Base-by-base conservation (phyloP, 2,888 invertebrate species). In the Leptinotarsa juncta region DNA sequence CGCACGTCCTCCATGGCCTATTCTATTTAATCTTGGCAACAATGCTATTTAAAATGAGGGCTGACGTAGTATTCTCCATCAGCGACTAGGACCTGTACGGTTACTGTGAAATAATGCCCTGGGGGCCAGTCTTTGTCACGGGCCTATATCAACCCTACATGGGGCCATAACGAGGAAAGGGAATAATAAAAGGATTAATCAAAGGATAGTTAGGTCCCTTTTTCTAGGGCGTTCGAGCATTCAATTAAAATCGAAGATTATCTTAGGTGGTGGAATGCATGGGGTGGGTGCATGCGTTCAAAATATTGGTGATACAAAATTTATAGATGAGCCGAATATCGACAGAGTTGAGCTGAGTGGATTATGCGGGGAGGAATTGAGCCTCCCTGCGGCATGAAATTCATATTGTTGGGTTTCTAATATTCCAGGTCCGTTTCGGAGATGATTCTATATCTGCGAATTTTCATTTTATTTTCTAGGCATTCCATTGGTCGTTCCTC, bases 61-160 rank as follows among this genome's bases (percentile, higher is more conserved):
- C 74, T 67, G 76, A 71, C 53, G 57, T 65, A 69, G 49, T 71
- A 68, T 67, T 70, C 72, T 75, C 72, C 72, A 85, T 84, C 84
- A 84, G 83, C 83, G 81, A 81, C 83, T 83, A 80, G 81, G 79
- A 82, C 79, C 82, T 80, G 78, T 80, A 77, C 83, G 83, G 85
- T 86, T 85, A 85, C 85, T 84, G 86, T 84, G 86, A 87, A 87
- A 87, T 86, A 87, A 87, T 86, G 84, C 87, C 86, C 85, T 76
- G 74, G 86, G 85, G 87, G 85, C 81, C 79, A 77, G 78, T 78
- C 80, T 77, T 78, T 78, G 80, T 81, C 80, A 80, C 79, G 79
- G 81, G 77, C 78, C 78, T 79, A 78, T 79, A 80, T 81, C 81
- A 76, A 73, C 80, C 80, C 78, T 77, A 77, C 77, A 79, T 80